Evolutionary conservation across 1,140 invertebrate genomes (phyloP), one percentile per base, ranked within the genome.

Genomic region (Nephotettix cincticeps): DNA sequence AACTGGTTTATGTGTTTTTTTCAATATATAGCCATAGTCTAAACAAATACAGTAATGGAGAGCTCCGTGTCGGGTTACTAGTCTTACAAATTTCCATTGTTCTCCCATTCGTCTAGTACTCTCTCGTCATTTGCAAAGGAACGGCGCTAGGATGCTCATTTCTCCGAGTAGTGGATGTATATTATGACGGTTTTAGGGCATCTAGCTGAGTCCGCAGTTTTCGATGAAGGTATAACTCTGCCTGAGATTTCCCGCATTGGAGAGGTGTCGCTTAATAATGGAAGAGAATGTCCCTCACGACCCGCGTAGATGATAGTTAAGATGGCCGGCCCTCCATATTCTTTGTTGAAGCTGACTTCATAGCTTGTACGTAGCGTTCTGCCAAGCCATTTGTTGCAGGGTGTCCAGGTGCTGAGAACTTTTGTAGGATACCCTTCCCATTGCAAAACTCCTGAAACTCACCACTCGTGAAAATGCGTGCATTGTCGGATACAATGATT

Each of bases 311-410:
- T 6, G 32, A 36, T 4, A 14, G 4, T 6, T 36, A 14, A 6
- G 32, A 36, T 6, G 32, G 14, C 14, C 14, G 63, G 17, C 71
- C 68, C 19, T 66, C 69, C 13, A 65, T 70, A 63, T 79, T 77
- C 76, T 72, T 75, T 36, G 19, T 29, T 25, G 76, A 74, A 75
- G 77, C 79, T 68, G 73, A 68, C 74, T 79, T 80, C 66, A 80
- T 77, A 21, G 74, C 76, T 68, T 75, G 76, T 0, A 79, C 75
- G 69, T 77, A 75, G 23, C 79, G 75, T 71, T 80, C 78, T 0
- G 79, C 78, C 11, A 75, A 74, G 0, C 78, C 78, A 70, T 80
- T 80, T n/a, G 77, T 78, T 0, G 78, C 76, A 32, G 79, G 79
- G 64, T 81, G 75, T n/a, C 76, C 71, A 1, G 78, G 77, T 19